Conservation (phyloP, 2,888 invertebrate species). For the Mystacides longicornis region DNA sequence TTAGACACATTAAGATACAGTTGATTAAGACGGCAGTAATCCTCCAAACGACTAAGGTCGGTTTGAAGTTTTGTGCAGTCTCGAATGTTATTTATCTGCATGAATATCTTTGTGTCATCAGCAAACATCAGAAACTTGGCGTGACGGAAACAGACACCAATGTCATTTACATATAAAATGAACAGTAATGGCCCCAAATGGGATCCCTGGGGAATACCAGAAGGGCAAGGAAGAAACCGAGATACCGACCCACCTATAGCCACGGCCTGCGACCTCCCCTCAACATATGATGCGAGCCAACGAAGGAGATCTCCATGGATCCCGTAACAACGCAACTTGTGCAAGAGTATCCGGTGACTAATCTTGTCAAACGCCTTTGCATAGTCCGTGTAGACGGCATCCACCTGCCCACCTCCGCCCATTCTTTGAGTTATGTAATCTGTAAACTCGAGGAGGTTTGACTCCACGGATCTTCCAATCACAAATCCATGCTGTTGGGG, state of each 20-base stretch:
- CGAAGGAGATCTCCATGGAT: background rate
- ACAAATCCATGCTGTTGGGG: background rate
- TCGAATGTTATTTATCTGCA: background rate
- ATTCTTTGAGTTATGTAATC: background rate
- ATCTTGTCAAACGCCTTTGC: too few relatives aligned
- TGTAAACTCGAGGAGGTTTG: background rate
- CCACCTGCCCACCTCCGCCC: background rate
- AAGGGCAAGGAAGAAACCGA: background rate
- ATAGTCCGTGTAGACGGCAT: background rate
- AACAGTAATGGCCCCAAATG: background rate
- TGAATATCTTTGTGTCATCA: background rate
- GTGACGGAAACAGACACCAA: background rate
- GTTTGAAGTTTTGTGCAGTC: background rate
- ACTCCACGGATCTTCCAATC: background rate
- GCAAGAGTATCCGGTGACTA: background rate
- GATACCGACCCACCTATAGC: background rate
- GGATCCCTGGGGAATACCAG: background rate
- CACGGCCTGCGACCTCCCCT: background rate
- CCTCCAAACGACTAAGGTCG: background rate
- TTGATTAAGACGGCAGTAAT: background rate
- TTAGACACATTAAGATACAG: background rate
- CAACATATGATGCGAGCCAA: background rate
- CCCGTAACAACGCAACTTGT: background rate
- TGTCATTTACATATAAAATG: background rate
- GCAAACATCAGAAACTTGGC: background rate